A percentile compares a stretch with the other conserved stretches of the same genome.
phyloP scores from a whole-genome alignment of 2,113 vertebrate species.

The Okapia johnstoni region DNA sequence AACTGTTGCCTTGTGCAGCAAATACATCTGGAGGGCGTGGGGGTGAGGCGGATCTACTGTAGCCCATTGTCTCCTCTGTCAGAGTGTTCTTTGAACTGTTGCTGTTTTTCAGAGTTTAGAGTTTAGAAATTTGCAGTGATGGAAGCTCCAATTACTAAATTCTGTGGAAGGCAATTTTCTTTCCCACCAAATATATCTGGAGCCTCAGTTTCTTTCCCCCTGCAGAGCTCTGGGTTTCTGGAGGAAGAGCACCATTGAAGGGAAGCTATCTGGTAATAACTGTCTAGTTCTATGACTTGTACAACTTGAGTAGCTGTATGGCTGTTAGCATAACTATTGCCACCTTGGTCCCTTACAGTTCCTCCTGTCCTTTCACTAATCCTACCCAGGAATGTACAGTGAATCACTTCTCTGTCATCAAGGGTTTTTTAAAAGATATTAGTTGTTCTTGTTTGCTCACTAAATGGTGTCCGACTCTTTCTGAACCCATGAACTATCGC shows the following conservation, averaged over 20 bases:
- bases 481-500: background rate
- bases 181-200: background rate
- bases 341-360: background rate
- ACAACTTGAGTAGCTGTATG: background rate
- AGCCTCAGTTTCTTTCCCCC: background rate
- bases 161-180: background rate
- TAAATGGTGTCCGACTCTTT: background rate
- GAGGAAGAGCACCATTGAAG: background rate
- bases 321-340: background rate
- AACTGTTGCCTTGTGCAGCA: background rate
- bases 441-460: background rate
- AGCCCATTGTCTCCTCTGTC: background rate
- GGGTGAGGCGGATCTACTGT: background rate
- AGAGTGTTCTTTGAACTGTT: background rate
- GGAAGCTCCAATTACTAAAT: background rate
- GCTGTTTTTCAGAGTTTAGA: background rate
- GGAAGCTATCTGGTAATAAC: background rate
- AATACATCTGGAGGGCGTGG: background rate
- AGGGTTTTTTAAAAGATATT: background rate
- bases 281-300: background rate
- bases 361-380: background rate
- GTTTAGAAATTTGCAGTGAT: background rate
- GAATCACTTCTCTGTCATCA: background rate
- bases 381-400: background rate
- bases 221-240: background rate